phyloP scores from a whole-genome alignment of 2,113 vertebrate species.

The Muscicapa adusta region DNA sequence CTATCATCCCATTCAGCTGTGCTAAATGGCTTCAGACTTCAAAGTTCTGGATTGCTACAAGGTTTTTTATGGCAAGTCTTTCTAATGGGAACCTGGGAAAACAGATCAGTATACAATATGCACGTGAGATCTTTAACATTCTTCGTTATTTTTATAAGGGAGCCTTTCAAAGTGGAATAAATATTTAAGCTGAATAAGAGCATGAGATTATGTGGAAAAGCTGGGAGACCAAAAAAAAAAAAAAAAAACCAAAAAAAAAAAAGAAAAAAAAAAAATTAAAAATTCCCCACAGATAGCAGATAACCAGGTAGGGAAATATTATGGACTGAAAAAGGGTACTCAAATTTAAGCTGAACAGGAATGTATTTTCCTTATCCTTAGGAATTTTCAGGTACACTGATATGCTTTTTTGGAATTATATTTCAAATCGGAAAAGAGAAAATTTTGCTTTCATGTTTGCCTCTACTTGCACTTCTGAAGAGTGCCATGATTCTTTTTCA shows the following conservation, averaged over 20 bases:
- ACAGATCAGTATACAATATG: background rate
- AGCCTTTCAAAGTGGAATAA: background rate
- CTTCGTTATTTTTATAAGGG: background rate
- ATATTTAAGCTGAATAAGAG: background rate
- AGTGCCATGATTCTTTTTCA: background rate
- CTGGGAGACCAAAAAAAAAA: background rate
- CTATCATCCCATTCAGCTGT: background rate
- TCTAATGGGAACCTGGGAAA: background rate
- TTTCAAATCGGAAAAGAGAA: background rate
- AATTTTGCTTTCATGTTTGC: background rate
- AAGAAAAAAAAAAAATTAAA: background rate
- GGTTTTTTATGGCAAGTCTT: background rate
- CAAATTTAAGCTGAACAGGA: background rate
- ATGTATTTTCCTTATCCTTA: background rate
- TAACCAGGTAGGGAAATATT: background rate
- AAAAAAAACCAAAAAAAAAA: too few relatives aligned
- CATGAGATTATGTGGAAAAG: background rate
- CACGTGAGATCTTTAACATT: background rate
- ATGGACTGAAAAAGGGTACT: background rate
- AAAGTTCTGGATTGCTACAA: background rate
- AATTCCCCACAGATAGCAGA: background rate
- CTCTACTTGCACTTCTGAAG: background rate
- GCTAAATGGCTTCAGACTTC: background rate
- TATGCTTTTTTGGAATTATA: background rate
- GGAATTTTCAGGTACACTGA: background rate